Percentiles rank a stretch among this genome's conserved stretches.
Evolutionary conservation across 2,113 vertebrate genomes (phyloP).

Genomic region (Tringa solitaria): DNA sequence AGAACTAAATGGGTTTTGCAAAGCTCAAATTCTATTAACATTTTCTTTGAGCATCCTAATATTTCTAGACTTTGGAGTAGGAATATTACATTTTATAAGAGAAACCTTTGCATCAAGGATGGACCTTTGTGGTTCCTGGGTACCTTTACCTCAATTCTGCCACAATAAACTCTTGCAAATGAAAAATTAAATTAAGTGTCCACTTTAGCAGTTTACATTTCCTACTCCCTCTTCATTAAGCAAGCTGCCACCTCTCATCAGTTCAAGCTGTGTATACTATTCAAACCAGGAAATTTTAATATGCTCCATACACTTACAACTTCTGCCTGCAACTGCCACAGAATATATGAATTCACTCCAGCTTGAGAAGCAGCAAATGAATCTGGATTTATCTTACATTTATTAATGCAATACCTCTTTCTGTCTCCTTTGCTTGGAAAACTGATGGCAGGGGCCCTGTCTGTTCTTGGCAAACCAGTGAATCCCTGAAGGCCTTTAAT

Average conservation of each 20-base stretch:
- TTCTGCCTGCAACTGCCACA: not conserved
- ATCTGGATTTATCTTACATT: not conserved
- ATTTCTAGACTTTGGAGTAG: not conserved
- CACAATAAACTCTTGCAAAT: not conserved
- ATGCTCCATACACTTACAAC: not conserved
- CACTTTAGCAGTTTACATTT: not conserved
- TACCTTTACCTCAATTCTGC: not conserved
- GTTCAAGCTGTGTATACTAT: not conserved
- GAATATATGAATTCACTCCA: not conserved
- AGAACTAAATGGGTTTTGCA: not conserved
- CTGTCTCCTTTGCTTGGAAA: not conserved
- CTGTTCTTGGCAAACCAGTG: not conserved
- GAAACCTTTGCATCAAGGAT: not conserved
- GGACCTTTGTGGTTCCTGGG: not conserved
- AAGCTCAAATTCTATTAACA: not conserved
- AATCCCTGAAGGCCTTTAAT: not conserved
- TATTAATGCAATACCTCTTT: not conserved
- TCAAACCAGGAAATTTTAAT: not conserved
- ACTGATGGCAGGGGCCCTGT: not conserved
- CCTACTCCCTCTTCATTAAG: not conserved
- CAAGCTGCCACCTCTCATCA: not conserved
- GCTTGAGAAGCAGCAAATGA: not conserved
- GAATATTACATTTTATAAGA: not conserved
- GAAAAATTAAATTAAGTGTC: not conserved
- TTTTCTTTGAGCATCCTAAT: not conserved